These are phyloP conservation scores for Todiramphus saurophagus DNA, from an alignment of 2,113 vertebrate genomes.

Conservation along the genomic window DNA sequence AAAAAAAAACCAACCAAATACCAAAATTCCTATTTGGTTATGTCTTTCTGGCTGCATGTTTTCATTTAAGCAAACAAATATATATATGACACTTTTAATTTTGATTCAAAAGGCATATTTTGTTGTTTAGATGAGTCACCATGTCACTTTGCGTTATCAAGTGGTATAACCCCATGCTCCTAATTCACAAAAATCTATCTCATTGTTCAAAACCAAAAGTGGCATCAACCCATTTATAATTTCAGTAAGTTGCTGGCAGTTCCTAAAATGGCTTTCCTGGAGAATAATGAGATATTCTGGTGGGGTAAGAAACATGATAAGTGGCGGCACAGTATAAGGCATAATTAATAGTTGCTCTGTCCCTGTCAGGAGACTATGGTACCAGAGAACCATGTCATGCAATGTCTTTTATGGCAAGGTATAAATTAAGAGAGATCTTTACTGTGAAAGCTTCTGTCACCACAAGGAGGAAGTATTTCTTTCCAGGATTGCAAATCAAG, in stretches of 20 bases:
- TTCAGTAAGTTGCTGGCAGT: constrained; percentile 15
- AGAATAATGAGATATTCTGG: constrained; percentile 13
- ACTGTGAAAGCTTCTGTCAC: constrained; percentile 29
- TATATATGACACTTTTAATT: constrained; percentile 1
- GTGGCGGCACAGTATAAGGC: background rate
- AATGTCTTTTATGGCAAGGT: constrained; percentile 7
- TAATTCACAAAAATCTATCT: background rate
- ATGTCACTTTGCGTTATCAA: background rate
- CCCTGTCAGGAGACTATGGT: constrained; percentile 1
- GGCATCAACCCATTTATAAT: constrained; percentile 50
- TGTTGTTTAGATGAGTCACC: background rate
- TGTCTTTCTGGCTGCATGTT: background rate
- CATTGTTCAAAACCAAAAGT: constrained; percentile 31
- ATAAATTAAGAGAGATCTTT: constrained; percentile 53
- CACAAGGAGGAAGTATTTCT: constrained; percentile 1
- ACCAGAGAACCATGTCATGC: constrained; percentile 12
- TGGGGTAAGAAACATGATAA: constrained; percentile 20
- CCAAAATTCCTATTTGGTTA: background rate
- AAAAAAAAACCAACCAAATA: background rate
- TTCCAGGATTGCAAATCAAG: background rate
- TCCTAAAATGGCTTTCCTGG: constrained; percentile 20
- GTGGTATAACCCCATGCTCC: background rate
- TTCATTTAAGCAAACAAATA: background rate
- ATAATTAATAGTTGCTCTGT: constrained; percentile 39
- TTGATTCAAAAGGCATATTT: background rate